Evolutionary conservation across 2,797 vertebrate species (phyloP).

Genomic region (Anguilla obscura): DNA sequence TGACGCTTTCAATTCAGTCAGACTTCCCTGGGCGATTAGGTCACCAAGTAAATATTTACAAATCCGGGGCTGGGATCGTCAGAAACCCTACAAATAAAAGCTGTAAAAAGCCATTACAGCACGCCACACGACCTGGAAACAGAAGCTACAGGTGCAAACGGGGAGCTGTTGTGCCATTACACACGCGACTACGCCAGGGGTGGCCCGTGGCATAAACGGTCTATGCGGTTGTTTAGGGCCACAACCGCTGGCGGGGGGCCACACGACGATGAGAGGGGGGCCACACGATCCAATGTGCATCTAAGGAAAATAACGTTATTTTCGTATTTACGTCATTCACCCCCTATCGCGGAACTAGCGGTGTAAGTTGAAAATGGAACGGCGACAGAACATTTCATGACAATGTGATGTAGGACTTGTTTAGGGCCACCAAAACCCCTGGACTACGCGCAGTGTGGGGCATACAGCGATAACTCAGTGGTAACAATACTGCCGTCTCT

Average conservation of each 20-base stretch:
- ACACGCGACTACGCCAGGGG: background rate
- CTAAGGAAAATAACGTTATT: no score
- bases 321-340: no score
- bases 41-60: slow-evolving; percentile 10
- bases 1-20: background rate
- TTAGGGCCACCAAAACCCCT: no score
- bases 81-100: background rate
- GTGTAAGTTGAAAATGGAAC: no score
- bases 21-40: background rate
- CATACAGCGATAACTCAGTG: background rate
- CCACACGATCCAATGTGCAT: no score
- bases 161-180: background rate
- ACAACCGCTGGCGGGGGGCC: no score
- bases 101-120: slow-evolving; percentile 9
- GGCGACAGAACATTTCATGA: no score
- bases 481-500: background rate
- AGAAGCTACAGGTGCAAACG: background rate
- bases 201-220: no score
- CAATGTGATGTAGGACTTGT: no score
- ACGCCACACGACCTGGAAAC: background rate
- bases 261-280: no score
- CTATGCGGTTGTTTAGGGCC: no score
- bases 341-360: no score
- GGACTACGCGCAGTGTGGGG: background rate
- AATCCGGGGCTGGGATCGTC: background rate